A percentile compares a stretch with the other conserved stretches of the same genome.
Conservation (phyloP, 2,888 invertebrate genomes). For the Criorhina ranunculi region DNA sequence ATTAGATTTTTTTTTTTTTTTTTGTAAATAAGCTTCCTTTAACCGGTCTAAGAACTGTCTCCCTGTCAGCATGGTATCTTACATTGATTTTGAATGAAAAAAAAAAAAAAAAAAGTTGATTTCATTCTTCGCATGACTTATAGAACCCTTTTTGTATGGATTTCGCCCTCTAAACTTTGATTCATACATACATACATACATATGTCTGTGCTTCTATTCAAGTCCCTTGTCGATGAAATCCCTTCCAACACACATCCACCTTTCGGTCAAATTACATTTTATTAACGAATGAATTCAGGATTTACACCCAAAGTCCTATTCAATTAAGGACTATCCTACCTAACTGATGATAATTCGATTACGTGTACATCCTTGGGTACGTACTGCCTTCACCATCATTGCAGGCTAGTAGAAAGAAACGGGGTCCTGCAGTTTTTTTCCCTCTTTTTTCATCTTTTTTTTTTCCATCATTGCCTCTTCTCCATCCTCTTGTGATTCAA, state of each 20-base stretch:
- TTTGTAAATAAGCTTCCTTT: too few relatives aligned
- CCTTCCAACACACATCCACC: conserved; percentile 70
- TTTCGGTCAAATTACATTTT: conserved; percentile 77
- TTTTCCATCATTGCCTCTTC: conserved; percentile 39
- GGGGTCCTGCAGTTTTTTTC: conserved; percentile 41
- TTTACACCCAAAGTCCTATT: conserved; percentile 77
- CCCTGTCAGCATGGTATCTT: conserved; percentile 33
- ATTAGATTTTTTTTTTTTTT: too few relatives aligned
- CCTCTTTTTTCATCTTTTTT: conserved; percentile 32
- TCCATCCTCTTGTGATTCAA: conserved; percentile 68
- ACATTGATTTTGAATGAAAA: conserved; percentile 15
- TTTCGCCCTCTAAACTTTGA: conserved; percentile 9
- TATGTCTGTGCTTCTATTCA: conserved; percentile 29
- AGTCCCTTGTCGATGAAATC: conserved; percentile 60
- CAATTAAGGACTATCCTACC: conserved; percentile 77
- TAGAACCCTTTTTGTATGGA: conserved; percentile 48
- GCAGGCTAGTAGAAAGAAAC: conserved; percentile 48
- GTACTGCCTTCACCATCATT: conserved; percentile 54
- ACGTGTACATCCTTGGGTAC: conserved; percentile 78
- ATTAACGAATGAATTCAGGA: conserved; percentile 77
- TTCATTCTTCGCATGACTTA: conserved; percentile 44
- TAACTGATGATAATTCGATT: conserved; percentile 84
- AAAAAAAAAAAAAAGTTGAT: conserved; percentile 26
- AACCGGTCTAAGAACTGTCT: not conserved
- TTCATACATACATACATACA: conserved; percentile 31